Evolutionary conservation across 1,140 invertebrate genomes (phyloP).

Genomic region (Cydia splendana): DNA sequence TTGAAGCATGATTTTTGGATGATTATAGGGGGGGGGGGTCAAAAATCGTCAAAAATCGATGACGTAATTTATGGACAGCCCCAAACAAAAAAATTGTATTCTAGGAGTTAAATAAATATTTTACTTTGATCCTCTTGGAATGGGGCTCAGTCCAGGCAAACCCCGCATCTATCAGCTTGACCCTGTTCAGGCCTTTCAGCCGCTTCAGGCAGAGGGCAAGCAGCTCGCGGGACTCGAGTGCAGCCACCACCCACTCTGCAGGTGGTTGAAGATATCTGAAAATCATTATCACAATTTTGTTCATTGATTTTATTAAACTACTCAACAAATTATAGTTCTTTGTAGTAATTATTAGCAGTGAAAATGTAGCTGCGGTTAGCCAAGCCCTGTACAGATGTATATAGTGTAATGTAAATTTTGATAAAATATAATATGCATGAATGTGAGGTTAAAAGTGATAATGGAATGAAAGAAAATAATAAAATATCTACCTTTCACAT

Average conservation of each 20-base stretch:
- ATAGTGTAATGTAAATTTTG: background rate
- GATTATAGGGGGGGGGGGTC: too few relatives aligned
- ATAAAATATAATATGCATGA: background rate
- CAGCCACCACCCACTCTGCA: slow-evolving; percentile 92
- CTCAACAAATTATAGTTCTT: background rate
- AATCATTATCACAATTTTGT: background rate
- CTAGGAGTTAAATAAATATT: slow-evolving; percentile 2
- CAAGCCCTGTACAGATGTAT: too few relatives aligned
- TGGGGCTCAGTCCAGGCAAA: slow-evolving; percentile 99
- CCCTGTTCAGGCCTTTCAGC: slow-evolving; percentile 94
- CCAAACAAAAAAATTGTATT: too few relatives aligned
- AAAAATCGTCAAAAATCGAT: too few relatives aligned
- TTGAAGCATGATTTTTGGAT: too few relatives aligned
- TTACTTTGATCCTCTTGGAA: slow-evolving; percentile 96
- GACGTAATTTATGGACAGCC: too few relatives aligned
- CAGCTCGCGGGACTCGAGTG: slow-evolving; percentile 96
- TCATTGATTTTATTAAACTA: too few relatives aligned
- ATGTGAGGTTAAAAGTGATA: too few relatives aligned
- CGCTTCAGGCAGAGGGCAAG: slow-evolving; percentile 96
- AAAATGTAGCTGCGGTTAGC: too few relatives aligned
- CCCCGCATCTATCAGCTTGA: slow-evolving; percentile 95
- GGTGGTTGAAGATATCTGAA: slow-evolving; percentile 96
- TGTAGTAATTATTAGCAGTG: background rate
- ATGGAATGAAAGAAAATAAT: background rate
- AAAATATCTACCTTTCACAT: slow-evolving; percentile 87